Conservation (phyloP, 1,140 invertebrate genomes). For the Halictus rubicundus region DNA sequence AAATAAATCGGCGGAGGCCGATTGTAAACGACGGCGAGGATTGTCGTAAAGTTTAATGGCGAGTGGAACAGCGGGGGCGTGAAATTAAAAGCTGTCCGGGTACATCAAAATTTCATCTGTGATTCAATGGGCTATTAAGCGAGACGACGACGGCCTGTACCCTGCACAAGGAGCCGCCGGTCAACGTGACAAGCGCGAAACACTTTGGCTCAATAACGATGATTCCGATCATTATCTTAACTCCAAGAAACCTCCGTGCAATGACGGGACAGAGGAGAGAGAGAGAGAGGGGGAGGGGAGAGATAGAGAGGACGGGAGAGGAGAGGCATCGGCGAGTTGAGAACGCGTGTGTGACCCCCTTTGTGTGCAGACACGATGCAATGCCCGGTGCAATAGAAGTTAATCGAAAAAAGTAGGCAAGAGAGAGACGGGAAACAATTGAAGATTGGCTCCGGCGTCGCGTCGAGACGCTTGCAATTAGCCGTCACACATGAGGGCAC, state of each 20-base stretch:
- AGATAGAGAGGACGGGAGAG: not conserved
- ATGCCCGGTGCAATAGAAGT: slow-evolving; percentile 31
- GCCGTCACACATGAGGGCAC: slow-evolving; percentile 16
- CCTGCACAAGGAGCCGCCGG: not conserved
- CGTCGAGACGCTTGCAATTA: slow-evolving; percentile 46
- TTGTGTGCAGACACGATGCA: slow-evolving; percentile 29
- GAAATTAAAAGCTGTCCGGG: not conserved
- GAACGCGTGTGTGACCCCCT: slow-evolving; percentile 43
- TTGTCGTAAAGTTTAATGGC: not conserved
- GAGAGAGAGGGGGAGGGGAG: no score
- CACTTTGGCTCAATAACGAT: slow-evolving; percentile 25
- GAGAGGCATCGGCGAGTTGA: not conserved
- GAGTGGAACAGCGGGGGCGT: not conserved
- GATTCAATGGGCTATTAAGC: not conserved
- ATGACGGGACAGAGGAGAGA: no score
- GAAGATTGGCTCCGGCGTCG: slow-evolving; percentile 29
- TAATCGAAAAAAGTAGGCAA: slow-evolving; percentile 46
- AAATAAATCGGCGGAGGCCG: no score
- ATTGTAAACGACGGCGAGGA: not conserved
- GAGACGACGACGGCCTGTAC: not conserved
- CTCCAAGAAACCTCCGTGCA: not conserved
- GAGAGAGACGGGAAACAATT: slow-evolving; percentile 23
- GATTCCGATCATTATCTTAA: slow-evolving; percentile 7
- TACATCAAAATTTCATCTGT: not conserved
- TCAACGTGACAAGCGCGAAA: slow-evolving; percentile 25